Conservation (phyloP, 1,140 invertebrate species). For the Archivesica marissinica region DNA sequence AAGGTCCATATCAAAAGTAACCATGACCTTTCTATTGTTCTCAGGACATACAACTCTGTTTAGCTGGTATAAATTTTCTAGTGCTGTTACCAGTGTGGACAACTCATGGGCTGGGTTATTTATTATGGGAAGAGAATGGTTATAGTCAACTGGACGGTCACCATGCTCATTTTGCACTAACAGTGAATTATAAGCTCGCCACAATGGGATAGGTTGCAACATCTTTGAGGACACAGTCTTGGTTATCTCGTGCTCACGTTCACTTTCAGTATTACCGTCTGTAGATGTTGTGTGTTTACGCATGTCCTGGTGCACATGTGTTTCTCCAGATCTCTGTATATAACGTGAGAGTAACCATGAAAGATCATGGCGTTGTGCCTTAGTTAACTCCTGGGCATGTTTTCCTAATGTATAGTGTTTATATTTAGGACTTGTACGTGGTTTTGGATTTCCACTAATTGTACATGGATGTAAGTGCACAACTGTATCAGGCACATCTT, state of each 20-base stretch:
- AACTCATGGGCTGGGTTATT: neutral
- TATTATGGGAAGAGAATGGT: slow-evolving; percentile 9
- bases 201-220: neutral
- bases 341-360: neutral
- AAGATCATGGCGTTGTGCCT: neutral
- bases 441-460: neutral
- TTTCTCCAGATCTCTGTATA: neutral
- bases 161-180: no score
- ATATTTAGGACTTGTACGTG: no score
- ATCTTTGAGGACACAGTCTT: no score
- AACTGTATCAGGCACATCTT: neutral
- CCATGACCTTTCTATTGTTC: slow-evolving; percentile 1
- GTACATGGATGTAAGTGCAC: neutral
- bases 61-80: slow-evolving; percentile 7
- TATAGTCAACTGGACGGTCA: neutral
- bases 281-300: no score
- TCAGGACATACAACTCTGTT: slow-evolving; percentile 8
- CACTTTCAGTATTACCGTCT: no score
- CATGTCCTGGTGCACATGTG: neutral
- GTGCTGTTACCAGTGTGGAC: slow-evolving; percentile 10
- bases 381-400: no score
- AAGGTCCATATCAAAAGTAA: slow-evolving; percentile 27
- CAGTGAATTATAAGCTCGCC: slow-evolving; percentile 18
- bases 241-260: no score
- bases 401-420: no score